Evolutionary conservation across 2,888 invertebrate species (phyloP).

Genomic region (Andrena fulva): DNA sequence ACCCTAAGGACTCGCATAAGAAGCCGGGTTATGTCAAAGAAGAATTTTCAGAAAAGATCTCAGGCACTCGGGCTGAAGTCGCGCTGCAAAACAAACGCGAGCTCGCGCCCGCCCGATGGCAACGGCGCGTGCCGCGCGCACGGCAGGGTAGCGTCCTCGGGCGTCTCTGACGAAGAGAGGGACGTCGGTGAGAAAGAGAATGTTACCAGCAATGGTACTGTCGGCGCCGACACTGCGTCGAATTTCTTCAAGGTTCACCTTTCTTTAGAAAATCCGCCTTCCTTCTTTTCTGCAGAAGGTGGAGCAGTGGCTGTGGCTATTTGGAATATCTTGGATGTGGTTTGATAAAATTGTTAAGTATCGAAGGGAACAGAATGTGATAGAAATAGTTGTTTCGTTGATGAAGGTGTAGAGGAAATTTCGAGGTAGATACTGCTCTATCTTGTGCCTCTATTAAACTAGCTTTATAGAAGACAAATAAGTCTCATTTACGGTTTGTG

Average conservation of each 20-base stretch:
- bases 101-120: background rate
- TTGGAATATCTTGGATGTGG: no score
- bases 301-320: no score
- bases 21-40: conserved; percentile 27
- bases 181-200: conserved; percentile 25
- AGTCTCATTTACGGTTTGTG: no score
- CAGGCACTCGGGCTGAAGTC: conserved; percentile 23
- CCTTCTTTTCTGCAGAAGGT: no score
- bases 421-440: no score
- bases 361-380: no score
- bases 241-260: conserved; percentile 24
- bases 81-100: background rate
- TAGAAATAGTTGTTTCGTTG: no score
- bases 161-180: conserved; percentile 7
- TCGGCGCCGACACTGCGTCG: background rate
- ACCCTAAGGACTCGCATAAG: conserved; percentile 13
- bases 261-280: no score
- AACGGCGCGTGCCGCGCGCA: background rate
- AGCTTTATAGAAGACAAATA: no score
- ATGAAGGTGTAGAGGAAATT: no score
- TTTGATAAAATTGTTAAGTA: no score
- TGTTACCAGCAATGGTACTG: background rate
- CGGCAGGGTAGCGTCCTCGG: background rate
- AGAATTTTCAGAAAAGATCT: conserved; percentile 53
- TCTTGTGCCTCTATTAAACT: no score